Conservation (phyloP, 2,797 vertebrate genomes). For the Pipistrellus kuhlii region DNA sequence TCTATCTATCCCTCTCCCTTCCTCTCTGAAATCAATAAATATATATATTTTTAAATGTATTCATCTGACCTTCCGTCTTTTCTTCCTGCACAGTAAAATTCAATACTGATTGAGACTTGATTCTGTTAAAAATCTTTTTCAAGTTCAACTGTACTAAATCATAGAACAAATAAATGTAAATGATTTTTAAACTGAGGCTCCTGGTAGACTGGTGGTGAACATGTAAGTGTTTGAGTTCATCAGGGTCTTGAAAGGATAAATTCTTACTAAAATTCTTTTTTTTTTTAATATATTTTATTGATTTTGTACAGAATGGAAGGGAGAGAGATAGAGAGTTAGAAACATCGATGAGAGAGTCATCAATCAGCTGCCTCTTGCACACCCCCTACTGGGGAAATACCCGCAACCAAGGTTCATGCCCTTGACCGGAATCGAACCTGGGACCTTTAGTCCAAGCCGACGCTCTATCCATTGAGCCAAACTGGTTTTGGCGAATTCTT, state of each 20-base stretch:
- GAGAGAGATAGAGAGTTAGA: no score
- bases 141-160: constrained; percentile 67
- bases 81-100: constrained; percentile 47
- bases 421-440: no score
- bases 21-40: no score
- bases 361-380: no score
- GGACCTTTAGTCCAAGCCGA: no score
- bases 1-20: no score
- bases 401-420: no score
- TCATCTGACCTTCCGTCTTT: constrained; percentile 4
- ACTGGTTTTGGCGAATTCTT: neutral
- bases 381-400: no score
- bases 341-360: no score
- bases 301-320: no score
- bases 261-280: constrained; percentile 34
- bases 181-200: constrained; percentile 63
- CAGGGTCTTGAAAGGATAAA: neutral
- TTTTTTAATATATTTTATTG: no score
- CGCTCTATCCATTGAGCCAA: no score
- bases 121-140: constrained; percentile 58
- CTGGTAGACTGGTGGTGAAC: constrained; percentile 50
- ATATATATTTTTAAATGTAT: constrained; percentile 45
- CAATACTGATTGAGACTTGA: constrained; percentile 63
- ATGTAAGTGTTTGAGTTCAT: constrained; percentile 65
- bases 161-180: neutral